phyloP scores from a whole-genome alignment of 1,140 invertebrate genomes.

The Magallana gigas region DNA sequence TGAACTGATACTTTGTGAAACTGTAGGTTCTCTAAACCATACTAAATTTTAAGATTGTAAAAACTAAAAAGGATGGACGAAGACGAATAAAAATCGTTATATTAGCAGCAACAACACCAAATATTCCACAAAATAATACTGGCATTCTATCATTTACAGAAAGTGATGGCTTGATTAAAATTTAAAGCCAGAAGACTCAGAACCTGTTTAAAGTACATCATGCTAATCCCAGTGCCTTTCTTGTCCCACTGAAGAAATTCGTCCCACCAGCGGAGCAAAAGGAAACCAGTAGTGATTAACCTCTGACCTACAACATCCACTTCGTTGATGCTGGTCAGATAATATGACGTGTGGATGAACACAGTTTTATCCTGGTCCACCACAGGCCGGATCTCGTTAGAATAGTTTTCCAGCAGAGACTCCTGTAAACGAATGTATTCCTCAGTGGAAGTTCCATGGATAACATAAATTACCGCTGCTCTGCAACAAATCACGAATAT shows the following conservation, averaged over 20 bases:
- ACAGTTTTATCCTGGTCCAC: background rate
- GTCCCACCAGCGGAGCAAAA: background rate
- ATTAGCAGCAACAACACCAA: background rate
- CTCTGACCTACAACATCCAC: background rate
- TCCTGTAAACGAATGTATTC: background rate
- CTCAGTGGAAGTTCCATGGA: background rate
- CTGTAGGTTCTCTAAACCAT: background rate
- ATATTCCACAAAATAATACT: too few species aligned
- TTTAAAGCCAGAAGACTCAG: background rate
- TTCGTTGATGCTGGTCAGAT: background rate
- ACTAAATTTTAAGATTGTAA: background rate
- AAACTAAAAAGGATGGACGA: background rate
- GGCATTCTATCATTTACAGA: background rate
- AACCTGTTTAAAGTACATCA: background rate
- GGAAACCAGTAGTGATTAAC: background rate
- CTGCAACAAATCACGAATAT: background rate
- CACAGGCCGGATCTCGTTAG: background rate
- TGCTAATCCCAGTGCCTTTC: background rate
- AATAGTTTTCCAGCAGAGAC: background rate
- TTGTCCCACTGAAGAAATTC: constrained; percentile 24
- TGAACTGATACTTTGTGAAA: too few species aligned
- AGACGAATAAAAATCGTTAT: background rate
- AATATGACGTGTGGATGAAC: background rate
- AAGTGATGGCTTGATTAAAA: background rate
- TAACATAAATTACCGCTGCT: background rate